phyloP scores from a whole-genome alignment of 2,113 vertebrate genomes.

The Caranx ignobilis region DNA sequence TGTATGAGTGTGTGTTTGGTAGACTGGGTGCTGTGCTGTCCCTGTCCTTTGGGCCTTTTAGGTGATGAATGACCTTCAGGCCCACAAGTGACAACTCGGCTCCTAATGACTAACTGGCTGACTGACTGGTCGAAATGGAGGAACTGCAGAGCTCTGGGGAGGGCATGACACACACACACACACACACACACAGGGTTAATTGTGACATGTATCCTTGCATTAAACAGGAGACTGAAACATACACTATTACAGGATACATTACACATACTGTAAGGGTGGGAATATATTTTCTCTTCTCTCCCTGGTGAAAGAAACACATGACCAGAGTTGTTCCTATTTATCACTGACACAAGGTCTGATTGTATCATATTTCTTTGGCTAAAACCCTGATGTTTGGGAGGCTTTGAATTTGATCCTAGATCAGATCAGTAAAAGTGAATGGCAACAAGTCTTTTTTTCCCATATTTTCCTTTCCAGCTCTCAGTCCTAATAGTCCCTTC shows the following conservation, averaged over 20 bases:
- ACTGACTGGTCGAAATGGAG: constrained; percentile 57
- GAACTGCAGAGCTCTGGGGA: constrained; percentile 42
- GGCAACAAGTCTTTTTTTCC: constrained; percentile 29
- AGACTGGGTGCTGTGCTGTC: constrained; percentile 46
- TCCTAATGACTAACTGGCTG: constrained; percentile 68
- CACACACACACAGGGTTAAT: constrained; percentile 23
- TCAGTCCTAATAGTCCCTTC: constrained; percentile 45
- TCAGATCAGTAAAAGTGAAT: constrained; percentile 52
- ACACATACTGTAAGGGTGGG: constrained; percentile 34
- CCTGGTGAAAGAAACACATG: constrained; percentile 42
- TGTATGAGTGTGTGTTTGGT: constrained; percentile 35
- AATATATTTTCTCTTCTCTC: constrained; percentile 34
- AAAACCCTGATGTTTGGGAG: constrained; percentile 55
- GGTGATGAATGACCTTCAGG: constrained; percentile 66
- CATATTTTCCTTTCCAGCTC: constrained; percentile 65
- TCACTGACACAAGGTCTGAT: constrained; percentile 52
- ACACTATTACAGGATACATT: constrained; percentile 24
- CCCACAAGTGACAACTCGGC: constrained; percentile 56
- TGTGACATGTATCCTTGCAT: constrained; percentile 54
- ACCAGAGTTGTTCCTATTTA: constrained; percentile 55
- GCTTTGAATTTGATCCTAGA: constrained; percentile 59
- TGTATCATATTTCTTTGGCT: constrained; percentile 56
- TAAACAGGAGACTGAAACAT: constrained; percentile 31
- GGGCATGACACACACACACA: constrained; percentile 18
- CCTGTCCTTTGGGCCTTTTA: constrained; percentile 45